These are phyloP conservation scores for Xiphophorus birchmanni DNA, from an alignment of 2,797 vertebrate genomes.

Conservation along the genomic window DNA sequence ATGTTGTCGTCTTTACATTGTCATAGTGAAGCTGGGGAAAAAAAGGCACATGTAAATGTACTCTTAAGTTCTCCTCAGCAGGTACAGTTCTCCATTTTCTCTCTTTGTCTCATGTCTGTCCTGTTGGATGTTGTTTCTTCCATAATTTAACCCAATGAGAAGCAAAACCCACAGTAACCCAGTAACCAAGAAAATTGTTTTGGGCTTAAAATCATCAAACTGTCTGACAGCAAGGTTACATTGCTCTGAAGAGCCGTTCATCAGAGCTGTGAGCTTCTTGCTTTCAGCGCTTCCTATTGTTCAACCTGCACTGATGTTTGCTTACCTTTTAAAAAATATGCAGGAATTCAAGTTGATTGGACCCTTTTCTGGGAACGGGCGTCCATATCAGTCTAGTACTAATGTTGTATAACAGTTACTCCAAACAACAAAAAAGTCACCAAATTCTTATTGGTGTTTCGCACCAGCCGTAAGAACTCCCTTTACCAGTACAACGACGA, in stretches of 20 bases:
- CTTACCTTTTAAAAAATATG: background rate
- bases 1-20: background rate
- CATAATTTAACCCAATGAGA: background rate
- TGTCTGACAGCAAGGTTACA: background rate
- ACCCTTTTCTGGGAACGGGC: background rate
- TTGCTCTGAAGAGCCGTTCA: background rate
- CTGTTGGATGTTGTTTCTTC: background rate
- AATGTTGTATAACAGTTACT: background rate
- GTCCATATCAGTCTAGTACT: background rate
- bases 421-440: background rate
- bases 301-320: background rate
- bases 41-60: background rate
- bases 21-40: background rate
- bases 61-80: too few species aligned
- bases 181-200: background rate
- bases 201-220: background rate
- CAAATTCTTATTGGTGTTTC: constrained; percentile 81
- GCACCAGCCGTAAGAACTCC: constrained; percentile 98
- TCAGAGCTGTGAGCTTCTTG: background rate
- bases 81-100: too few species aligned
- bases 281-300: background rate
- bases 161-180: background rate
- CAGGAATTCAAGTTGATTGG: background rate
- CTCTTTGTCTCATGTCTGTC: background rate
- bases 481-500: constrained; percentile 95